Percentiles rank a stretch among this genome's conserved stretches.
phyloP scores from a whole-genome alignment of 2,888 invertebrate genomes.

The Lycaena phlaeas region DNA sequence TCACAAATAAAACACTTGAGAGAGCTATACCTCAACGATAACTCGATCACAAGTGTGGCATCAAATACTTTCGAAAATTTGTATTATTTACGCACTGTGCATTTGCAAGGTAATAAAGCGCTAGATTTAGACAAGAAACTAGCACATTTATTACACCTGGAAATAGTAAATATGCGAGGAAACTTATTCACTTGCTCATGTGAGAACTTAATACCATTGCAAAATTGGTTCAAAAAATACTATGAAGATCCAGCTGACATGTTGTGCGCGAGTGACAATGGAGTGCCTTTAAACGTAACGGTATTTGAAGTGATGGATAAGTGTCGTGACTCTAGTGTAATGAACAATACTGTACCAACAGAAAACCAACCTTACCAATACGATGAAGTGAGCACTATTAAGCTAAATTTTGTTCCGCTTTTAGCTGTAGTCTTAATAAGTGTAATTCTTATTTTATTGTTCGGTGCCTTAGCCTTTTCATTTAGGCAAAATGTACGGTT shows the following conservation, averaged over 20 bases:
- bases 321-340: constrained; percentile 59
- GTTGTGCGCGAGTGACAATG: constrained; percentile 75
- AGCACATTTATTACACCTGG: constrained; percentile 71
- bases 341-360: constrained; percentile 70
- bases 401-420: constrained; percentile 80
- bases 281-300: constrained; percentile 48
- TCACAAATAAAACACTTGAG: constrained; percentile 82
- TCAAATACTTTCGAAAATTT: constrained; percentile 83
- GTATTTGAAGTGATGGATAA: constrained; percentile 62
- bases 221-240: constrained; percentile 78
- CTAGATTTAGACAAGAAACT: constrained; percentile 79
- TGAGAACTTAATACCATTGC: constrained; percentile 75
- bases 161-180: constrained; percentile 79
- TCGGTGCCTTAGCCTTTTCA: constrained; percentile 81
- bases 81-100: constrained; percentile 78
- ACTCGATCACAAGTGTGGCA: constrained; percentile 79
- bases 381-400: constrained; percentile 78
- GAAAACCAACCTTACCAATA: constrained; percentile 74
- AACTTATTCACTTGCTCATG: constrained; percentile 88
- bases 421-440: constrained; percentile 82
- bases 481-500: constrained; percentile 85
- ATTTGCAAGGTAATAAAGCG: constrained; percentile 83
- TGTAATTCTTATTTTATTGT: constrained; percentile 79
- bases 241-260: constrained; percentile 77
- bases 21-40: constrained; percentile 86